A percentile compares a stretch with the other conserved stretches of the same genome.
Evolutionary conservation across 2,797 vertebrate genomes (phyloP).

Genomic region (Myoxocephalus aenaeus): DNA sequence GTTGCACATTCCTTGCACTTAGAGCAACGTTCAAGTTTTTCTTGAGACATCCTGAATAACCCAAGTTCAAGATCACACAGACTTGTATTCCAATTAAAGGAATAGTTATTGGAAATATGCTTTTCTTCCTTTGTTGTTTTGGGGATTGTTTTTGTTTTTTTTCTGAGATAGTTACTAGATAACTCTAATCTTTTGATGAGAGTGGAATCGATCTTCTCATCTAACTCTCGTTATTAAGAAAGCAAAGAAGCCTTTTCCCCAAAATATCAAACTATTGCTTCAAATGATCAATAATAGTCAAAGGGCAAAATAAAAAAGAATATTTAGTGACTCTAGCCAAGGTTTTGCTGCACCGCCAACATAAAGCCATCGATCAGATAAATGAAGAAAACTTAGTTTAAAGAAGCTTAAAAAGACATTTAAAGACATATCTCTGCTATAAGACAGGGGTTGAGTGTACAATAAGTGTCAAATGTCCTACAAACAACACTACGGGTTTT

Average conservation of each 20-base stretch:
- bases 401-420: neutral
- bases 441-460: neutral
- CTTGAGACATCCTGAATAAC: conserved; percentile 14
- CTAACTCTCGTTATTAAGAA: conserved; percentile 7
- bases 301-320: neutral
- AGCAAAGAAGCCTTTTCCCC: neutral
- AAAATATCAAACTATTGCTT: neutral
- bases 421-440: neutral
- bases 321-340: neutral
- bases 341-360: neutral
- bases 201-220: neutral
- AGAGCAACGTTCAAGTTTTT: conserved; percentile 53
- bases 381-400: neutral
- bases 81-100: conserved; percentile 23
- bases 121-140: neutral
- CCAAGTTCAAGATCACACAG: conserved; percentile 27
- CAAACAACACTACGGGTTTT: conserved; percentile 16
- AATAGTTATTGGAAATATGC: neutral
- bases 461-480: neutral
- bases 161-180: neutral
- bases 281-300: neutral
- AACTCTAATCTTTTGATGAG: neutral
- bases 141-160: neutral
- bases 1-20: conserved; percentile 74
- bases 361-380: neutral